phyloP scores from a whole-genome alignment of 1,140 invertebrate genomes.

The Monochamus saltuarius region DNA sequence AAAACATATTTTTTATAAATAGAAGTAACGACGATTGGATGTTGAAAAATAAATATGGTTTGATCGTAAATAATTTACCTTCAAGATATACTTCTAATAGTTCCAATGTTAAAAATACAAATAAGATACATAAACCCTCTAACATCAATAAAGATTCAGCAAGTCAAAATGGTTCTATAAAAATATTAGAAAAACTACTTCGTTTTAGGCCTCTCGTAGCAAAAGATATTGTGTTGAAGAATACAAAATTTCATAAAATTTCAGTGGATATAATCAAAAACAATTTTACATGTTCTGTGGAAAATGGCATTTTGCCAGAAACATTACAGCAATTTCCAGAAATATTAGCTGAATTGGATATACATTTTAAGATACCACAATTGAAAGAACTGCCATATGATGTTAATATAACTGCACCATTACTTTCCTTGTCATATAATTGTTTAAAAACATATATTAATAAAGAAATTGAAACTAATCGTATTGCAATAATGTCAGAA shows the following conservation, averaged over 20 bases:
- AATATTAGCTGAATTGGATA: conserved; percentile 30
- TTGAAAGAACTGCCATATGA: conserved; percentile 32
- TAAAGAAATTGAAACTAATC: conserved; percentile 20
- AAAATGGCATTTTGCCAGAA: conserved; percentile 23
- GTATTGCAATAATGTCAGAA: conserved; percentile 26
- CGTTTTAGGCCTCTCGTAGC: conserved; percentile 20
- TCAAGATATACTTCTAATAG: no score
- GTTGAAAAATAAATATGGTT: no score
- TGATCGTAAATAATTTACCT: no score
- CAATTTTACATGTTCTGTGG: conserved; percentile 34
- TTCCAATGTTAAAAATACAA: no score
- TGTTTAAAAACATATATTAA: conserved; percentile 25
- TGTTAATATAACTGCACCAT: conserved; percentile 27
- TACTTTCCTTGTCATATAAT: conserved; percentile 23
- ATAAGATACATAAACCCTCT: no score
- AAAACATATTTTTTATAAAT: no score
- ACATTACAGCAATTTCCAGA: conserved; percentile 37
- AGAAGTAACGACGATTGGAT: no score
- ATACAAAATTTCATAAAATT: conserved; percentile 23
- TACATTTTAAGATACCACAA: conserved; percentile 30
- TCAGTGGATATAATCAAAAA: conserved; percentile 17
- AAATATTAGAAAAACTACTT: conserved; percentile 27
- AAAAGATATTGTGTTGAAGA: conserved; percentile 24
- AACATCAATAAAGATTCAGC: no score
- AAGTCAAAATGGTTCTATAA: neutral